Conservation (phyloP, 2,888 invertebrate genomes). For the Chaetogeoica ovagalla region DNA sequence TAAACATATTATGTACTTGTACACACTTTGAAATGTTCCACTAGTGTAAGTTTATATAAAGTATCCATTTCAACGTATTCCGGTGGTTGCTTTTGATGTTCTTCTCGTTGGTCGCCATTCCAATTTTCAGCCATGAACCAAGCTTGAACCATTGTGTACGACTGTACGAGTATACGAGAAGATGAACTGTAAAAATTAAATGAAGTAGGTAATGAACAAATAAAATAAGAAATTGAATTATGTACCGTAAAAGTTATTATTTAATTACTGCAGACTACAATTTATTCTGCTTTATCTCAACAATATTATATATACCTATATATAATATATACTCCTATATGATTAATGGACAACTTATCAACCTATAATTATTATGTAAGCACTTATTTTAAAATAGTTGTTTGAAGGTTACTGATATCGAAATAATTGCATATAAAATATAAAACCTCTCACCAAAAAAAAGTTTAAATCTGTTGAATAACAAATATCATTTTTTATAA, state of each 20-base stretch:
- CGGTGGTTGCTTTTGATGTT: constrained; percentile 81
- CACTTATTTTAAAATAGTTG: too few relatives aligned
- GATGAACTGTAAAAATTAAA: background rate
- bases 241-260: background rate
- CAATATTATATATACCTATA: too few relatives aligned
- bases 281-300: constrained; percentile 1
- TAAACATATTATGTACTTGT: constrained; percentile 52
- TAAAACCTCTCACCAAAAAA: too few relatives aligned
- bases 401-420: too few relatives aligned
- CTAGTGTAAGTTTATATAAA: constrained; percentile 75
- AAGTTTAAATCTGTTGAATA: too few relatives aligned
- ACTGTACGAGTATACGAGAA: background rate
- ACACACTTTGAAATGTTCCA: constrained; percentile 81
- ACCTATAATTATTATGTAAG: too few relatives aligned
- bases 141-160: constrained; percentile 56
- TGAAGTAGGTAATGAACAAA: background rate
- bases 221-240: background rate
- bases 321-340: background rate
- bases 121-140: constrained; percentile 57
- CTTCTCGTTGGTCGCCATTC: constrained; percentile 73
- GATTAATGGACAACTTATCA: background rate
- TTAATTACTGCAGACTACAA: background rate
- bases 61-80: constrained; percentile 70
- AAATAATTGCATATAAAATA: too few relatives aligned
- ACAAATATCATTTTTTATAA: too few relatives aligned